A percentile compares a stretch with the other conserved stretches of the same genome.
These are phyloP conservation scores for Bombus impatiens DNA, from an alignment of 1,140 invertebrate species.

Conservation along the genomic window DNA sequence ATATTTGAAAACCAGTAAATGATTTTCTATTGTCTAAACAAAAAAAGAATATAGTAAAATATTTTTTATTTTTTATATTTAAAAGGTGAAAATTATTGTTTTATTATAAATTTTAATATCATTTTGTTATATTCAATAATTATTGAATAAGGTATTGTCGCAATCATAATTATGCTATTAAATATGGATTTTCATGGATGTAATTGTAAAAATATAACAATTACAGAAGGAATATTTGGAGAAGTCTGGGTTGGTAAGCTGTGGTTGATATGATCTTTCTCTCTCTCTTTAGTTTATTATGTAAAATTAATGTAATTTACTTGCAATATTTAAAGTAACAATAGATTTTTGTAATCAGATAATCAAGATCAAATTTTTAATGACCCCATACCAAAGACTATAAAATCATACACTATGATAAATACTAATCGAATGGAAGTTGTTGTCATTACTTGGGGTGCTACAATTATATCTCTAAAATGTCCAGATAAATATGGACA, in stretches of 20 bases:
- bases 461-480: slow-evolving; percentile 86
- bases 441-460: slow-evolving; percentile 86
- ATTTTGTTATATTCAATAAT: not conserved
- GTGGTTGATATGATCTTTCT: not conserved
- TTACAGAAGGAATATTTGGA: slow-evolving; percentile 73
- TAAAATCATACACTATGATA: slow-evolving; percentile 82
- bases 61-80: slow-evolving; percentile 9
- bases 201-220: slow-evolving; percentile 63
- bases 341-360: slow-evolving; percentile 23
- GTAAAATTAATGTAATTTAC: not conserved
- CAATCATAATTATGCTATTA: slow-evolving; percentile 26
- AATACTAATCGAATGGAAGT: slow-evolving; percentile 83
- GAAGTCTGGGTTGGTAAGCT: slow-evolving; percentile 64
- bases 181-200: slow-evolving; percentile 66
- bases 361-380: slow-evolving; percentile 2
- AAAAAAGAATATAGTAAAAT: not conserved
- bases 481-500: slow-evolving; percentile 86
- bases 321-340: not conserved
- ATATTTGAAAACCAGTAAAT: not conserved
- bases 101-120: not conserved
- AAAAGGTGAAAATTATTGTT: slow-evolving; percentile 31
- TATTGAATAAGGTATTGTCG: not conserved
- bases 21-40: slow-evolving; percentile 39
- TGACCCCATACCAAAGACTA: slow-evolving; percentile 45
- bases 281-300: not conserved